These are phyloP conservation scores for Plutomurus gul DNA, from an alignment of 1,140 invertebrate genomes.

Conservation along the genomic window DNA sequence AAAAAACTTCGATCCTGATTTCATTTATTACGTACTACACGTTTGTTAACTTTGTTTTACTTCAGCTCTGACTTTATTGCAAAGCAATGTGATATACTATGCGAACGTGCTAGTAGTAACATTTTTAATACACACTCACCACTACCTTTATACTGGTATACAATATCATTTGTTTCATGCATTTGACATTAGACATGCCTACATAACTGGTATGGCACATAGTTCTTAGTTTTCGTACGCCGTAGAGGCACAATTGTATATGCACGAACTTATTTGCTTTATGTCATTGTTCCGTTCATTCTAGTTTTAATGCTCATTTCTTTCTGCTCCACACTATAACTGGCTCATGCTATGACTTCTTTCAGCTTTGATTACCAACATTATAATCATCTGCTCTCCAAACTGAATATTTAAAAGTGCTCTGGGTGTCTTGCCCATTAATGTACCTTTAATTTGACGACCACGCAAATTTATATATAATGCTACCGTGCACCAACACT, in stretches of 20 bases:
- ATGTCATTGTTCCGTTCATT: constrained; percentile 29
- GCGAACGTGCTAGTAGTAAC: too few relatives aligned
- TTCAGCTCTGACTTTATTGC: not conserved
- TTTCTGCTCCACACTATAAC: constrained; percentile 21
- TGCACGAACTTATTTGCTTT: not conserved
- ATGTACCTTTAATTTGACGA: constrained; percentile 12
- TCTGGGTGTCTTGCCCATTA: constrained; percentile 1
- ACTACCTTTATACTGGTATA: too few relatives aligned
- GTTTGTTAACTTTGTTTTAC: constrained; percentile 1
- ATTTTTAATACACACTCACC: too few relatives aligned
- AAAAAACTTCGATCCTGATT: not conserved
- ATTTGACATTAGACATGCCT: not conserved
- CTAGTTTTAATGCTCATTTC: constrained; percentile 26
- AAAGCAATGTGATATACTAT: too few relatives aligned
- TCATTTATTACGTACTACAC: constrained; percentile 12
- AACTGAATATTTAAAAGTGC: constrained; percentile 5
- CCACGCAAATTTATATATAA: constrained; percentile 10
- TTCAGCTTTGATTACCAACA: constrained; percentile 21
- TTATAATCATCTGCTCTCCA: constrained; percentile 13
- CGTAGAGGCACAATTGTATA: too few relatives aligned
- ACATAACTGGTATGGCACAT: too few relatives aligned
- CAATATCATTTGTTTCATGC: too few relatives aligned
- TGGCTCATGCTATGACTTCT: constrained; percentile 20
- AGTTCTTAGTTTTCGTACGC: too few relatives aligned
- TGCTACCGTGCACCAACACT: not conserved